These are phyloP conservation scores for Cyanistes caeruleus DNA, from an alignment of 2,113 vertebrate genomes.

Conservation along the genomic window DNA sequence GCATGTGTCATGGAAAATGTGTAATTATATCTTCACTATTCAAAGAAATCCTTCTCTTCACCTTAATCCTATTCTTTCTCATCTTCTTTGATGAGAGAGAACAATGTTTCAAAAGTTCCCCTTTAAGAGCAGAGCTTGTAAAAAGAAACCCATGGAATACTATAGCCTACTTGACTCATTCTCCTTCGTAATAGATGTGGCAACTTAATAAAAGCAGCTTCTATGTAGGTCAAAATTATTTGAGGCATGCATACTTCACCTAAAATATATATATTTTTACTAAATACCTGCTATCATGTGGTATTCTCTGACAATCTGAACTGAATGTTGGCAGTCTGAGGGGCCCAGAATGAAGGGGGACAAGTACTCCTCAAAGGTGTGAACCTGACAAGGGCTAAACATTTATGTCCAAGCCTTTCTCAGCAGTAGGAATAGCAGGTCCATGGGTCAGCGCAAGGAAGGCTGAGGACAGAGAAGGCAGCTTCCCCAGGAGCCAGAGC, in stretches of 20 bases:
- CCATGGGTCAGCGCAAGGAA: not conserved
- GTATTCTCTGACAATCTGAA: not conserved
- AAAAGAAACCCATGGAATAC: constrained; percentile 34
- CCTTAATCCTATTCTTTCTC: constrained; percentile 51
- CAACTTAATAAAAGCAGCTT: constrained; percentile 49
- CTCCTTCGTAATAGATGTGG: constrained; percentile 32
- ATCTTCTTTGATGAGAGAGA: constrained; percentile 55
- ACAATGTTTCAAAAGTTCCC: constrained; percentile 54
- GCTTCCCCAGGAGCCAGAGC: not conserved
- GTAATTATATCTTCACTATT: constrained; percentile 62
- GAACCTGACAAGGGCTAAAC: not conserved
- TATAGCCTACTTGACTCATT: constrained; percentile 21
- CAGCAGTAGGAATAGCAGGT: not conserved
- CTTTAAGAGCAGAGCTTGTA: constrained; percentile 46
- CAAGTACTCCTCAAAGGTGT: not conserved
- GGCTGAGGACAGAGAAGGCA: not conserved
- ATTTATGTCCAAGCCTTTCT: not conserved
- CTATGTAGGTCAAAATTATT: constrained; percentile 57
- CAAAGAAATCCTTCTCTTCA: constrained; percentile 59
- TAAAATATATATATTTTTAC: not conserved
- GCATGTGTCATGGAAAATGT: constrained; percentile 49
- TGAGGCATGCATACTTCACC: constrained; percentile 6
- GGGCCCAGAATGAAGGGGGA: not conserved
- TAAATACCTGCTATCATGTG: constrained; percentile 15
- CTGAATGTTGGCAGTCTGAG: not conserved